Percentiles rank a stretch among this genome's conserved stretches.
Evolutionary conservation across 2,888 invertebrate species (phyloP).

Genomic region (Heteromyza rotundicornis): DNA sequence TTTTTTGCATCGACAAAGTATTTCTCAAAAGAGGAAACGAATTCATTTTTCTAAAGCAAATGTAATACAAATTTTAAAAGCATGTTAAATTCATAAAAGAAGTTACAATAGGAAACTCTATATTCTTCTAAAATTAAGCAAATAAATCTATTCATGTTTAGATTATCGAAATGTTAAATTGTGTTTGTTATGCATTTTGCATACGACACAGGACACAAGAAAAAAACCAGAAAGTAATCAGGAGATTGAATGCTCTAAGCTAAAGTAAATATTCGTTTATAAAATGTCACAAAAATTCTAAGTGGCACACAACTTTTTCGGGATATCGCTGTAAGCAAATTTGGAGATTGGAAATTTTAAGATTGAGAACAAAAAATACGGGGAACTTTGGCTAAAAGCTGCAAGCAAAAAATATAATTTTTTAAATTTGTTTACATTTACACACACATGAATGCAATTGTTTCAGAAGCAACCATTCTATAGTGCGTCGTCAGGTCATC

Average conservation of each 20-base stretch:
- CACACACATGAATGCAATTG: background rate
- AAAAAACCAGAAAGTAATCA: constrained; percentile 2
- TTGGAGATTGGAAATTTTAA: constrained; percentile 30
- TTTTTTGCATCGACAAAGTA: too few species aligned
- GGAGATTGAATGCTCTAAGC: background rate
- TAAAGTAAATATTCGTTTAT: background rate
- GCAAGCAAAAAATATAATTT: constrained; percentile 11
- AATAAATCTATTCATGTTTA: too few species aligned
- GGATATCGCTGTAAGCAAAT: background rate
- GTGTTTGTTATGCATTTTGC: too few species aligned
- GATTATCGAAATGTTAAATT: too few species aligned
- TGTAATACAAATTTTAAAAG: background rate
- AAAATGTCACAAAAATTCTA: background rate
- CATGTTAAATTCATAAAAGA: background rate
- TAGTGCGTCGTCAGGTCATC: too few species aligned
- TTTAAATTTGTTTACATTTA: background rate
- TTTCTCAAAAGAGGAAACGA: too few species aligned
- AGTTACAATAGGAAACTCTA: too few species aligned
- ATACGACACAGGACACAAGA: too few species aligned
- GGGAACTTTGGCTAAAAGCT: constrained; percentile 21
- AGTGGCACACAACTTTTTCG: background rate
- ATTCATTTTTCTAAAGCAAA: background rate
- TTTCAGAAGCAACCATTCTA: background rate
- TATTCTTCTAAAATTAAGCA: constrained; percentile 2
- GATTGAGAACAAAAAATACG: background rate